Conservation (phyloP, 2,888 invertebrate genomes). For the Phytoseiulus persimilis region DNA sequence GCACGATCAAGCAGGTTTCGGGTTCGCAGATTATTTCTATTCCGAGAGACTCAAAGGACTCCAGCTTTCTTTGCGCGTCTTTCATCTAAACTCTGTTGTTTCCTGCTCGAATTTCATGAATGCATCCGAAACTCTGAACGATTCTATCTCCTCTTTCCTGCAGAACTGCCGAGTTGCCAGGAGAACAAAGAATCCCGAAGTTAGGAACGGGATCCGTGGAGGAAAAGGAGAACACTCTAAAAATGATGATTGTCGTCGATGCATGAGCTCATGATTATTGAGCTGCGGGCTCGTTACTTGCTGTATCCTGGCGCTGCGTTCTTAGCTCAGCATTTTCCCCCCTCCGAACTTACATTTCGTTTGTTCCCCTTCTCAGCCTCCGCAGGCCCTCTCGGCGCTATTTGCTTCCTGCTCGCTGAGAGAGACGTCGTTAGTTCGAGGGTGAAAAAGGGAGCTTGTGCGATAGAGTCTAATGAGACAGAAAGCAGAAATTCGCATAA, state of each 20-base stretch:
- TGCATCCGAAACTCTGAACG: background rate
- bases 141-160: background rate
- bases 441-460: background rate
- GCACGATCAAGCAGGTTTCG: background rate
- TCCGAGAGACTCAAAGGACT: background rate
- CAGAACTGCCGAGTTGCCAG: background rate
- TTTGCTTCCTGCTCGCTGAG: background rate
- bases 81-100: background rate
- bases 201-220: background rate
- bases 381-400: background rate
- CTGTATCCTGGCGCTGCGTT: background rate
- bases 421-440: background rate
- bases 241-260: background rate
- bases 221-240: background rate
- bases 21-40: background rate
- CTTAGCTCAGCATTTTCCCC: background rate
- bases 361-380: background rate
- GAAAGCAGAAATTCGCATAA: background rate
- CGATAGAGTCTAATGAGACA: conserved; percentile 5
- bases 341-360: background rate
- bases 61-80: background rate
- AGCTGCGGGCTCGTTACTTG: background rate
- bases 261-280: background rate
- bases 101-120: background rate
- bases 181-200: background rate